phyloP scores from a whole-genome alignment of 2,888 invertebrate species.

The Argyra leucocephala region DNA sequence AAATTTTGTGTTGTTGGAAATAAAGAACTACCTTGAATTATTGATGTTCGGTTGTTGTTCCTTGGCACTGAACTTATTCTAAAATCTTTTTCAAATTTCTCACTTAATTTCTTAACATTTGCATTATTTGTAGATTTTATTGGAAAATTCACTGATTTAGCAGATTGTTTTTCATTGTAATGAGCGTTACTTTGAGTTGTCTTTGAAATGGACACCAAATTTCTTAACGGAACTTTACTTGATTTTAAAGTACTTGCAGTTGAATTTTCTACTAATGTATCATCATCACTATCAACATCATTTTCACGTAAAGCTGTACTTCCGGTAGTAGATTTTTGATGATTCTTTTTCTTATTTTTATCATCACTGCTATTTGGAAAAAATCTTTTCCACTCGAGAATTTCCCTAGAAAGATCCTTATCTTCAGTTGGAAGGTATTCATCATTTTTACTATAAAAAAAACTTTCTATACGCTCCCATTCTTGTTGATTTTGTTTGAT shows the following conservation, averaged over 20 bases:
- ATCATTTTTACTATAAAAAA: constrained; percentile 35
- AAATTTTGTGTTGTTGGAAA: constrained; percentile 8
- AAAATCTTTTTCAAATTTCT: constrained; percentile 18
- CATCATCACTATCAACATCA: neutral
- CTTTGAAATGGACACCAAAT: constrained; percentile 5
- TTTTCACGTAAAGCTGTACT: constrained; percentile 9
- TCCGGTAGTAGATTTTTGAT: neutral
- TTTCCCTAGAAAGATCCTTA: constrained; percentile 36
- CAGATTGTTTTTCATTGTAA: neutral
- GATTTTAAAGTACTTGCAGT: neutral
- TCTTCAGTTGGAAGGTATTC: constrained; percentile 28
- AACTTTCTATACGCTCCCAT: constrained; percentile 41
- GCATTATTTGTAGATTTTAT: neutral
- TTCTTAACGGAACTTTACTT: neutral
- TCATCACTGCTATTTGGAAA: constrained; percentile 30
- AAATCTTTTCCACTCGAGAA: constrained; percentile 39
- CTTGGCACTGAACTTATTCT: constrained; percentile 22
- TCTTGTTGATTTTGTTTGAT: constrained; percentile 41
- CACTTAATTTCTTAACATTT: neutral
- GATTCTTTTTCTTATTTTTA: constrained; percentile 20
- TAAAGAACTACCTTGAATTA: neutral
- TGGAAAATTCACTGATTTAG: constrained; percentile 11
- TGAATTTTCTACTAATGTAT: neutral
- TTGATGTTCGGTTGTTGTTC: constrained; percentile 4
- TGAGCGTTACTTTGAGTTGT: neutral